Base-by-base conservation (phyloP, 1,140 invertebrate genomes). In the Tyrophagus putrescentiae region DNA sequence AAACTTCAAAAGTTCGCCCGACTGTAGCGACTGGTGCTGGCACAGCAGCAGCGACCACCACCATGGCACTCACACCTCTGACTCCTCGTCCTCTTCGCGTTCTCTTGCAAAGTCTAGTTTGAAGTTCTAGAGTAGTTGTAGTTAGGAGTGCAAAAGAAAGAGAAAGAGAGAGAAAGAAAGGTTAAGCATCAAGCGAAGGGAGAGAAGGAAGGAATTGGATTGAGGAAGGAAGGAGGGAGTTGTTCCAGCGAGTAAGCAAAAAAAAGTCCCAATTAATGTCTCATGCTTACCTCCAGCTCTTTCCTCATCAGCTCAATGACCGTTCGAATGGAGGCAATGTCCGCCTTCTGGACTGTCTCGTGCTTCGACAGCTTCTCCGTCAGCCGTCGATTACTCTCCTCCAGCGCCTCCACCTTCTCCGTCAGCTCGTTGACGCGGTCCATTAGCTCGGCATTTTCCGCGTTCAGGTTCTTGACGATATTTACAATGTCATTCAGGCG, bases 51-150 rank as follows among this genome's bases (percentile, higher is more conserved):
- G n/a, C n/a, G n/a, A n/a, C n/a, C n/a, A n/a, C n/a, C n/a, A n/a
- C n/a, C n/a, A n/a, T n/a, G n/a, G n/a, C n/a, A n/a, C n/a, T 59
- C 57, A 59, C 18, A 59, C 57, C 50, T 59, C 57, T n/a, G 57
- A 59, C 36, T 59, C 57, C 36, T 59, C 57, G 27, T 59, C 57
- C 4, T 59, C 57, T 4, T 59, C 57, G 16, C 57, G 2, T 13
- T 27, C 18, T 45, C 39, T 2, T 41, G 4, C 7, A 18, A 48
- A 29, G 13, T 59, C 39, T 44, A 42, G 18, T 42, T 59, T 59
- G n/a, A 59, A 59, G n/a, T 59, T 42, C 57, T 59, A 59, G 5
- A 52, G 13, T 39, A 39, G n/a, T n/a, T 39, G 36, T 39, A 13
- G 36, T 39, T n/a, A 39, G 13, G n/a, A 13, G n/a, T n/a, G n/a